phyloP scores from a whole-genome alignment of 92 coral and sea anemone genomes.

The Desmophyllum pertusum region DNA sequence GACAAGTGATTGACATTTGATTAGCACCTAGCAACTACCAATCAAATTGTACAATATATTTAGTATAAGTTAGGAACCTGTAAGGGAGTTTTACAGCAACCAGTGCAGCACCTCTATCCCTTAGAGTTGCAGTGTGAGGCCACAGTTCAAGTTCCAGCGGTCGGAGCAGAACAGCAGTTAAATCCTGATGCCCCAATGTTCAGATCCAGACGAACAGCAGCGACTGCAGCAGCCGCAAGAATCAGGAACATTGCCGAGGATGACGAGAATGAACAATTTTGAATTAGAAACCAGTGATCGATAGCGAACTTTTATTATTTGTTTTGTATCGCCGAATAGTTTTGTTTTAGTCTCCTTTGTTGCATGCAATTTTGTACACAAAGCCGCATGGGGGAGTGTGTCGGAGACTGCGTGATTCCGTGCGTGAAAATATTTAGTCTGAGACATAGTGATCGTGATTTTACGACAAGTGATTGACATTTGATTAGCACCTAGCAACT shows the following conservation, averaged over 20 bases:
- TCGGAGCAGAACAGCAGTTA: constrained; percentile 18
- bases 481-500: not conserved
- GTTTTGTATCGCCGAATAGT: not conserved
- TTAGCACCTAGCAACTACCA: too few relatives aligned
- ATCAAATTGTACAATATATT: too few relatives aligned
- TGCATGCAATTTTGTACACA: constrained; percentile 8
- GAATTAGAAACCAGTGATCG: constrained; percentile 16
- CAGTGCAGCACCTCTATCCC: constrained; percentile 54
- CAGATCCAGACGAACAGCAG: constrained; percentile 47
- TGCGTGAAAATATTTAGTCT: not conserved
- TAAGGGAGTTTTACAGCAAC: constrained; percentile 30
- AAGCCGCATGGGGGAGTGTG: constrained; percentile 20
- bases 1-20: too few relatives aligned
- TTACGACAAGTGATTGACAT: not conserved
- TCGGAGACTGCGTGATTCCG: not conserved
- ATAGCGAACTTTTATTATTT: not conserved
- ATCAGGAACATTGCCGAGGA: constrained; percentile 32
- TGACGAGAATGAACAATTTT: constrained; percentile 22
- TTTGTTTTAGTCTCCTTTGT: constrained; percentile 28
- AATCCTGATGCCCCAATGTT: constrained; percentile 35
- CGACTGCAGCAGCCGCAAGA: constrained; percentile 45
- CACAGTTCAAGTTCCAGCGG: not conserved
- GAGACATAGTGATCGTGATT: not conserved
- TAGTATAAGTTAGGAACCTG: constrained; percentile 41
- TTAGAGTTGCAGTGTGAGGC: constrained; percentile 40